phyloP scores from a whole-genome alignment of 2,797 vertebrate genomes.

The Melanotaenia parkinsoni region DNA sequence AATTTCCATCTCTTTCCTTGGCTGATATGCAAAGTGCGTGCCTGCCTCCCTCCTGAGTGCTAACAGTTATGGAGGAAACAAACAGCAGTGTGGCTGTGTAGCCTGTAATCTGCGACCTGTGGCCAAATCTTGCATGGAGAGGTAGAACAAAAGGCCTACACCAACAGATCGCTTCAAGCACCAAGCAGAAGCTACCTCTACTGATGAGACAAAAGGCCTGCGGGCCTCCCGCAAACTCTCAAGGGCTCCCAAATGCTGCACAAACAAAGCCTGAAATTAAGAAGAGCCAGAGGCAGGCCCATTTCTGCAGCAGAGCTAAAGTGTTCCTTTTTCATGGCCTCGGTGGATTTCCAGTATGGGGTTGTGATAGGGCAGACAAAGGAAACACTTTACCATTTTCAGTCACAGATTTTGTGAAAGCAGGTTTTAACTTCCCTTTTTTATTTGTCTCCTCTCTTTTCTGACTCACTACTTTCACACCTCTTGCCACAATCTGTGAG shows the following conservation, averaged over 20 bases:
- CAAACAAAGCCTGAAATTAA: conserved; percentile 86
- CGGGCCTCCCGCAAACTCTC: conserved; percentile 76
- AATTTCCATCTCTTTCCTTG: conserved; percentile 3
- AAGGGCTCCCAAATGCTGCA: conserved; percentile 70
- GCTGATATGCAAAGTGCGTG: conserved; percentile 37
- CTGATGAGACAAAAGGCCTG: conserved; percentile 80
- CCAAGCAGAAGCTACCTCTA: conserved; percentile 70
- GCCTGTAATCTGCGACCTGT: conserved; percentile 74
- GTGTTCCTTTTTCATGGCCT: conserved; percentile 76
- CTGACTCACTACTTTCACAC: conserved; percentile 51
- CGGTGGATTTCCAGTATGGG: conserved; percentile 63
- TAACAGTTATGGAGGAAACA: conserved; percentile 46
- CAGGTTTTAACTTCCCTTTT: conserved; percentile 33
- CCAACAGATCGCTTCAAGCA: conserved; percentile 75
- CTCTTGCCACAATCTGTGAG: conserved; percentile 51
- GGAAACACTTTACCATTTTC: conserved; percentile 55
- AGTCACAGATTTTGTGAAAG: conserved; percentile 54
- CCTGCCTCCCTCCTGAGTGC: conserved; percentile 15
- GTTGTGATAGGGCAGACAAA: conserved; percentile 55
- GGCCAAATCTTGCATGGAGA: conserved; percentile 73
- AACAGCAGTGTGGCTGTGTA: conserved; percentile 62
- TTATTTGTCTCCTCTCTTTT: conserved; percentile 15
- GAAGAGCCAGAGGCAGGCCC: conserved; percentile 79
- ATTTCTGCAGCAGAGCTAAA: conserved; percentile 72
- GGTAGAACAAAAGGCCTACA: conserved; percentile 70